These are phyloP conservation scores for Alouatta palliata DNA, from an alignment of 2,113 vertebrate genomes.

Conservation along the genomic window DNA sequence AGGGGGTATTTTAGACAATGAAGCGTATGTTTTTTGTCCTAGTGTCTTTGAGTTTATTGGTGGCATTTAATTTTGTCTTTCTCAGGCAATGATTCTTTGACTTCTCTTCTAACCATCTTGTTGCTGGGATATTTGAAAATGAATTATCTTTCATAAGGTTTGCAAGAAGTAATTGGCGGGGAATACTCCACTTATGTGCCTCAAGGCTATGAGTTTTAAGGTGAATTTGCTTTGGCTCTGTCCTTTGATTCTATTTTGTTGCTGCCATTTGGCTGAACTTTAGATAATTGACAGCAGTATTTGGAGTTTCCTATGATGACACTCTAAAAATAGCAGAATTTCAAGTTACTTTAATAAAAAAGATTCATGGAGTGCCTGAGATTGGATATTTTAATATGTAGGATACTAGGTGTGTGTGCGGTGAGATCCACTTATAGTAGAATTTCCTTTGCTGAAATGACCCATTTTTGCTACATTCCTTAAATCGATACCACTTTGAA, in stretches of 20 bases:
- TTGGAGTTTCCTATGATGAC: conserved; percentile 54
- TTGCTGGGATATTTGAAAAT: conserved; percentile 2
- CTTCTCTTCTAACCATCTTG: background rate
- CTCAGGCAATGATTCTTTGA: background rate
- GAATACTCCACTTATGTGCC: background rate
- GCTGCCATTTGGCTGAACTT: conserved; percentile 57
- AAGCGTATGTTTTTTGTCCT: background rate
- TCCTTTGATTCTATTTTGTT: conserved; percentile 40
- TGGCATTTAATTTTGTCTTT: conserved; percentile 23
- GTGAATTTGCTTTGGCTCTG: background rate
- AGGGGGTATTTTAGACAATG: background rate
- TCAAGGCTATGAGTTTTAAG: conserved; percentile 30
- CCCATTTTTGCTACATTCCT: conserved; percentile 53
- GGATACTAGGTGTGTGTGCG: conserved; percentile 48
- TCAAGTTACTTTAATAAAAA: conserved; percentile 70
- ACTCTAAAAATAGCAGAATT: conserved; percentile 63
- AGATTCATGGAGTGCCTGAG: conserved; percentile 60
- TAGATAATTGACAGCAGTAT: conserved; percentile 29
- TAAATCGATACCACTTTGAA: conserved; percentile 69
- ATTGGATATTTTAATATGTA: conserved; percentile 61
- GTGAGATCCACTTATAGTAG: conserved; percentile 50
- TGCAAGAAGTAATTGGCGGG: background rate
- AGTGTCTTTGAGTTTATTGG: background rate
- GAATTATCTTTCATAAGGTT: background rate
- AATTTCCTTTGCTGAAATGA: conserved; percentile 68